phyloP scores from a whole-genome alignment of 2,888 invertebrate species.

The Campoplex nolae region DNA sequence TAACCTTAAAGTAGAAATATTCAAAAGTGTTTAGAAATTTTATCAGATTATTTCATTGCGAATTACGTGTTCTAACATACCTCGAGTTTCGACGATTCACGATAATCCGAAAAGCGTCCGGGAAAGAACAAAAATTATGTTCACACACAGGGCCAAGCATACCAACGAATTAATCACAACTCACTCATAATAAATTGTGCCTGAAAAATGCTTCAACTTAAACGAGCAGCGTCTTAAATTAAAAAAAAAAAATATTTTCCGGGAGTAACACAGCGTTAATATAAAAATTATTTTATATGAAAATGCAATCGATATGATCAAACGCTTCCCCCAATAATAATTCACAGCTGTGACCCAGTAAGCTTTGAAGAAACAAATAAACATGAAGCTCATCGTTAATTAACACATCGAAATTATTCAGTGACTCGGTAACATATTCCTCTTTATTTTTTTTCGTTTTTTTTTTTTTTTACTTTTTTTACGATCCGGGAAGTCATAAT shows the following conservation, averaged over 20 bases:
- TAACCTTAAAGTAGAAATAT: too few species aligned
- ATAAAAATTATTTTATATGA: background rate
- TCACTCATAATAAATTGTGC: background rate
- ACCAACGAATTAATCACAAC: background rate
- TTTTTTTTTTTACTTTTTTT: conserved; percentile 10
- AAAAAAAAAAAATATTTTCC: background rate
- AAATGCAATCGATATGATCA: background rate
- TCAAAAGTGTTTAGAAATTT: too few species aligned
- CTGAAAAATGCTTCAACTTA: background rate
- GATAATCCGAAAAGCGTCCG: too few species aligned
- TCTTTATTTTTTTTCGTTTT: background rate
- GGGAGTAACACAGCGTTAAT: background rate
- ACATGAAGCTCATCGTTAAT: conserved; percentile 16
- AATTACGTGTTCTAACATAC: too few species aligned
- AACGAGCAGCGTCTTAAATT: background rate
- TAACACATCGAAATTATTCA: conserved; percentile 9
- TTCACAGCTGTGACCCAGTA: background rate
- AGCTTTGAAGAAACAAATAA: background rate
- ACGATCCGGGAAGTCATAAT: conserved; percentile 40
- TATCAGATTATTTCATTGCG: too few species aligned
- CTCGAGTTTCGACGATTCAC: too few species aligned
- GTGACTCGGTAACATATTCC: background rate
- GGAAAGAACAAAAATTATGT: background rate
- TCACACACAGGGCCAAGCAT: background rate
- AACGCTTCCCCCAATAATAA: background rate